Evolutionary conservation across 1,140 invertebrate species (phyloP), one percentile per base, ranked within the genome.

Genomic region (Laodelphax striatellus): DNA sequence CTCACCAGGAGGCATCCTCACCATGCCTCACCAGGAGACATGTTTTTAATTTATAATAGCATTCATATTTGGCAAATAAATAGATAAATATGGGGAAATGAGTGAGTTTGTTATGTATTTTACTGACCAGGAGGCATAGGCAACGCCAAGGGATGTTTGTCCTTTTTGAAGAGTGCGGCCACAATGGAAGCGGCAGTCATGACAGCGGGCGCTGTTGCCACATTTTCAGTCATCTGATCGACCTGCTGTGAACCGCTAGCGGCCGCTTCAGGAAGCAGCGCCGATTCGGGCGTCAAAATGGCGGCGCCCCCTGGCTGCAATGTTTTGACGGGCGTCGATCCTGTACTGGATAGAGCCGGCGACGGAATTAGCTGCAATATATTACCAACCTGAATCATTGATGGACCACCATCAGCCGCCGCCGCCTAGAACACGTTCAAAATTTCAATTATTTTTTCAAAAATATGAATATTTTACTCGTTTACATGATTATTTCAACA

Each of bases 381-480:
- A 31, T 64, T 64, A 24, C 63, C 63, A 17, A 70, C 65, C 63
- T 68, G 64, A 57, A 68, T 60, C 57, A 69, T 56, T 63, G 64
- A 44, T 11, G 60, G 14, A 4, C 3, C 13, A 14, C 50, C 53
- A 6, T 43, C 34, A 3, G 22, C 2, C 17, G 28, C 11, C 34
- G 22, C 2, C 17, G 28, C 11, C 34, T 38, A 38, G 2, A 38
- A 38, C 34, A 38, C 8, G 10, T 8, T 38, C 34, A 38, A 1
- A 38, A 13, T 3, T 11, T 38, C 34, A 38, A 9, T 5, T 3
- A 28, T 8, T 8, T 38, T 38, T 38, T 38, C 34, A 38, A 38
- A 9, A 38, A 38, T 5, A 31, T 31, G n/a, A n/a, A n/a, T n/a
- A n/a, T n/a, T n/a, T n/a, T n/a, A n/a, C n/a, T n/a, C n/a, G n/a